phyloP scores from a whole-genome alignment of 2,888 invertebrate genomes.

The Caenorhabditis imperialis region DNA sequence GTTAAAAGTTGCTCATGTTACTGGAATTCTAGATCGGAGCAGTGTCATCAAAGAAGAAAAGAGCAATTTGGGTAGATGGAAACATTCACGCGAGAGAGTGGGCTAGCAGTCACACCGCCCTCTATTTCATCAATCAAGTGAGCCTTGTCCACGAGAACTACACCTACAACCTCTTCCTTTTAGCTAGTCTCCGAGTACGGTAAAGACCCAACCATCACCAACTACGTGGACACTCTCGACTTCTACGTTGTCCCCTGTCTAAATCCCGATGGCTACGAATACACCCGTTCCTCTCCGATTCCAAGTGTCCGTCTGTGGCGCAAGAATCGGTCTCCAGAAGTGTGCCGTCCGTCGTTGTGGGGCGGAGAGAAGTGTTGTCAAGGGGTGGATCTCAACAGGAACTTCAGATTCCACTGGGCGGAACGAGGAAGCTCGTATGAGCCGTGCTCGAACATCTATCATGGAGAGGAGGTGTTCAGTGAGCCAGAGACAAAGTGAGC shows the following conservation, averaged over 20 bases:
- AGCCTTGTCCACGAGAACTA: not conserved
- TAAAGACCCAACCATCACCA: slow-evolving; percentile 69
- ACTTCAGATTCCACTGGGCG: slow-evolving; percentile 77
- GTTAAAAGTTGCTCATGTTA: not conserved
- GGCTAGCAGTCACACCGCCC: slow-evolving; percentile 77
- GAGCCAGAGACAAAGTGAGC: slow-evolving; percentile 76
- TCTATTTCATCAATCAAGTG: slow-evolving; percentile 77
- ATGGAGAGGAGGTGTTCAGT: slow-evolving; percentile 75
- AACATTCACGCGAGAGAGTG: slow-evolving; percentile 78
- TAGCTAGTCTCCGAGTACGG: slow-evolving; percentile 75
- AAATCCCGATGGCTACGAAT: slow-evolving; percentile 78
- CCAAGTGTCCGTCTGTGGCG: slow-evolving; percentile 77
- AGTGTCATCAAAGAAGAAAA: slow-evolving; percentile 60
- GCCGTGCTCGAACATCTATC: slow-evolving; percentile 77
- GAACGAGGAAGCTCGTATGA: slow-evolving; percentile 76
- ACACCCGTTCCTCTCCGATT: slow-evolving; percentile 70
- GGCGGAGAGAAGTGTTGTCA: slow-evolving; percentile 76
- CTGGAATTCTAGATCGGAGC: slow-evolving; percentile 64
- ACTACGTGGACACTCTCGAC: slow-evolving; percentile 72
- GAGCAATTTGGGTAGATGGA: slow-evolving; percentile 78
- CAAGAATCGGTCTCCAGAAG: slow-evolving; percentile 76
- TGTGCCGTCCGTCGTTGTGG: slow-evolving; percentile 69
- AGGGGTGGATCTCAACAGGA: slow-evolving; percentile 78
- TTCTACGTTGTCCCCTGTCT: slow-evolving; percentile 75
- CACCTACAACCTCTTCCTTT: slow-evolving; percentile 11